These are phyloP conservation scores for Albula goreensis DNA, from an alignment of 2,113 vertebrate species.

Conservation along the genomic window DNA sequence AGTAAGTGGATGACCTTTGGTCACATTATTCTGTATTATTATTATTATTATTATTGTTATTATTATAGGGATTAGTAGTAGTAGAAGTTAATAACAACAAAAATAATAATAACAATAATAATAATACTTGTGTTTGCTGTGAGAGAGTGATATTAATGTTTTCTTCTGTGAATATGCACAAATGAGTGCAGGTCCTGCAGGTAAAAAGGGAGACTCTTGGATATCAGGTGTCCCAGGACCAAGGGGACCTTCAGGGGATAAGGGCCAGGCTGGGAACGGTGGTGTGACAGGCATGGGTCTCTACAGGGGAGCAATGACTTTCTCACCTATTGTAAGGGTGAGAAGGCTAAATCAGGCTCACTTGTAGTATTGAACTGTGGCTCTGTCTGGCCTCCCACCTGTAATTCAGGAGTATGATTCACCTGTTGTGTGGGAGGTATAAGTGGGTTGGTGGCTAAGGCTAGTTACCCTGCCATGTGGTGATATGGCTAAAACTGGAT, in stretches of 20 bases:
- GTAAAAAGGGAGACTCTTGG: conserved; percentile 7
- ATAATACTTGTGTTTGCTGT: no score
- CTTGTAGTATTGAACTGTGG: no score
- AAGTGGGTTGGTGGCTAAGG: no score
- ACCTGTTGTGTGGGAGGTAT: background rate
- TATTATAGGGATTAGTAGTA: no score
- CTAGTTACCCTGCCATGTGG: no score
- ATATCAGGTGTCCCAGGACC: background rate
- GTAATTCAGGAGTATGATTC: background rate
- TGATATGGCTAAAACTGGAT: background rate
- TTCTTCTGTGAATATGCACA: background rate
- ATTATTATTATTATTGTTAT: no score
- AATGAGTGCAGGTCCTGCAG: conserved; percentile 26
- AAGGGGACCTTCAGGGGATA: background rate
- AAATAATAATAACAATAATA: no score
- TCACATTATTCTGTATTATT: no score
- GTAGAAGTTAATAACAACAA: no score
- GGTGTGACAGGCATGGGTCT: background rate
- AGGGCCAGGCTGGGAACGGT: background rate
- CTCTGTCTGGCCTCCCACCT: no score
- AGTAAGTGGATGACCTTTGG: no score
- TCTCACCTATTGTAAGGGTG: background rate
- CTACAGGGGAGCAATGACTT: background rate
- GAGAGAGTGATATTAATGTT: conserved; percentile 13
- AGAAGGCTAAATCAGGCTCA: no score